These are phyloP conservation scores for Cephus pulcher DNA, from an alignment of 2,888 invertebrate genomes.

Conservation along the genomic window DNA sequence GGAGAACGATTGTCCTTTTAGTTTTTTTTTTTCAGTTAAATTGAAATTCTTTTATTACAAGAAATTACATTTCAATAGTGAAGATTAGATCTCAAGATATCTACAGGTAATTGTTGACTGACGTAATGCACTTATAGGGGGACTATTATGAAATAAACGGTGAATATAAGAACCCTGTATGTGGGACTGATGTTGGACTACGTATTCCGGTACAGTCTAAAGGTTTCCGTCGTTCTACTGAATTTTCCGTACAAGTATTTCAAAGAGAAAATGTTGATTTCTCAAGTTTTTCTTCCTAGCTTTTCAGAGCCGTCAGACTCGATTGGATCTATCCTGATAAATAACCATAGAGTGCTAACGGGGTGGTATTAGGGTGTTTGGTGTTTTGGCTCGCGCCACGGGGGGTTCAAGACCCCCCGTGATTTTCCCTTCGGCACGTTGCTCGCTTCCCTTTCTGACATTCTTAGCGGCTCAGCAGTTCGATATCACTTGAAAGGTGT, in stretches of 20 bases:
- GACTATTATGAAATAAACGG: not conserved
- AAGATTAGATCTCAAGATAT: not conserved
- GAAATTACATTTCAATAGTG: not conserved
- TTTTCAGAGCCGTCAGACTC: conserved; percentile 30
- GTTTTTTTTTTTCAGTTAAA: not conserved
- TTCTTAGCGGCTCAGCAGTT: not conserved
- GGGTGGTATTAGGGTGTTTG: conserved; percentile 44
- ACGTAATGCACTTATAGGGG: not conserved
- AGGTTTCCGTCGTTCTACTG: not conserved
- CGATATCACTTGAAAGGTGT: not conserved
- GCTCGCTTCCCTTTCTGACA: not conserved
- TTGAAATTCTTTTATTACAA: not conserved
- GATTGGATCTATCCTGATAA: conserved; percentile 55
- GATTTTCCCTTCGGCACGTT: conserved; percentile 1
- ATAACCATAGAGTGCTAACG: conserved; percentile 44
- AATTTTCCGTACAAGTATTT: not conserved
- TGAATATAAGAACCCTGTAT: not conserved
- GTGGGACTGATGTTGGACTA: not conserved
- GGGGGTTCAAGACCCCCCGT: conserved; percentile 39
- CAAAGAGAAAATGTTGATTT: not conserved
- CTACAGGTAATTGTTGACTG: not conserved
- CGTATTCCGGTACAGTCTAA: not conserved
- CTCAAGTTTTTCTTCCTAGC: not conserved
- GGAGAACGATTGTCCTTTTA: no score
- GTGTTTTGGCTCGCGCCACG: conserved; percentile 61